Conservation (phyloP, 2,797 vertebrate genomes). For the Caiman crocodilus region DNA sequence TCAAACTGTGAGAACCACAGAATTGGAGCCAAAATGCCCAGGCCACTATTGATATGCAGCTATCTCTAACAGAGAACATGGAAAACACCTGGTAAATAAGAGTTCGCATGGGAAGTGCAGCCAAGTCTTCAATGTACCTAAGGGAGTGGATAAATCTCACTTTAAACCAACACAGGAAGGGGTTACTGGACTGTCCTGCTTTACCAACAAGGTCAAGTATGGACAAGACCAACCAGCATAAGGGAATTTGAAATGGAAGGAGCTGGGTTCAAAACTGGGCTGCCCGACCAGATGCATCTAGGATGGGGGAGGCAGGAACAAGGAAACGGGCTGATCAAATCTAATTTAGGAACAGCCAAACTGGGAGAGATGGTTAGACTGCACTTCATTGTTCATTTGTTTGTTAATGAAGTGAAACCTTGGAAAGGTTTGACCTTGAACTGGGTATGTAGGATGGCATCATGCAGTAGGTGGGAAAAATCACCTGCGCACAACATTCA, state of each 20-base stretch:
- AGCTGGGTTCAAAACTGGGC: neutral
- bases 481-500: neutral
- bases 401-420: neutral
- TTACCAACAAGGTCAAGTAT: neutral
- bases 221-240: neutral
- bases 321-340: neutral
- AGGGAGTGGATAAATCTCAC: neutral
- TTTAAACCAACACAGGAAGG: neutral
- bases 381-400: neutral
- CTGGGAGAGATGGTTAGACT: neutral
- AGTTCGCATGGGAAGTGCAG: neutral
- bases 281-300: neutral
- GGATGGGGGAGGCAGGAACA: neutral
- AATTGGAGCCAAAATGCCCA: neutral
- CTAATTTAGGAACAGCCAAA: neutral
- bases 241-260: neutral
- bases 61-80: neutral
- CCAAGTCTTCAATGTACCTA: neutral
- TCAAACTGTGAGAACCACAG: no score
- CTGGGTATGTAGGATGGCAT: neutral
- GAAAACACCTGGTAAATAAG: neutral
- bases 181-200: rapidly evolving
- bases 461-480: neutral
- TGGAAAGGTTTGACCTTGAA: neutral
- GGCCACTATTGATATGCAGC: neutral